Evolutionary conservation across 2,888 invertebrate species (phyloP), one percentile per base, ranked within the genome.

Genomic region (Chaetogeoica ovagalla): DNA sequence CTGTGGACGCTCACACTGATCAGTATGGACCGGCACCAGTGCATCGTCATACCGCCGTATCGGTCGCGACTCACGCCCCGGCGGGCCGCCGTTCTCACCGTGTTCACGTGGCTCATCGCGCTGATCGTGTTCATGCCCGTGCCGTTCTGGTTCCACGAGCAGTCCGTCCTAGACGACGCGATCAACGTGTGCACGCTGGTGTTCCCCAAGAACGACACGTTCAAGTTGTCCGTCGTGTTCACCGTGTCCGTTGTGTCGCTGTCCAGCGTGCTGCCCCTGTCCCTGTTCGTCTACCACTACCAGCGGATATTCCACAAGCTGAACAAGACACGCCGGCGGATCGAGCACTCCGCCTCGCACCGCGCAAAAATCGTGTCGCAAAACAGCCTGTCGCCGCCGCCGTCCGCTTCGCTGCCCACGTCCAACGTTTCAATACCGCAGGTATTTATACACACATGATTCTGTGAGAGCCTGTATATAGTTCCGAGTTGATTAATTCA

Each of bases 1-100:
- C 86, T 89, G 52, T 90, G 90, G 90, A 89, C 89, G 2, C 84
- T 89, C 69, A 89, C 89, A 19, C 85, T 89, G 76, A 89, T 90
- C 85, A 89, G 89, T 82, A 88, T 89, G 85, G 89, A 89, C 84
- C 86, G 89, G 39, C 87, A 89, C 84, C 86, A 88, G 30, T 90
- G 89, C 85, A 87, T 89, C 76, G 88, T 88, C 6, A 86, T 89
- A 19, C 88, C 89, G n/a, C 89, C 89, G 4, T 89, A 89, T 84
- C 86, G 88, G 81, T 88, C 89, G 39, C 87, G 87, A 77, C 85
- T 89, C 72, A 87, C 88, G 55, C 88, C 88, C 2, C 84, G 85
- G 8, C 83, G 87, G 2, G 87, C 88, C 19, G 85, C 86, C 23
- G 59, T 83, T 70, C 84, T 85, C 37, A 88, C 88, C 60, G 83